A percentile compares a stretch with the other conserved stretches of the same genome.
phyloP scores from a whole-genome alignment of 1,140 invertebrate genomes.

The Tribolium castaneum region DNA sequence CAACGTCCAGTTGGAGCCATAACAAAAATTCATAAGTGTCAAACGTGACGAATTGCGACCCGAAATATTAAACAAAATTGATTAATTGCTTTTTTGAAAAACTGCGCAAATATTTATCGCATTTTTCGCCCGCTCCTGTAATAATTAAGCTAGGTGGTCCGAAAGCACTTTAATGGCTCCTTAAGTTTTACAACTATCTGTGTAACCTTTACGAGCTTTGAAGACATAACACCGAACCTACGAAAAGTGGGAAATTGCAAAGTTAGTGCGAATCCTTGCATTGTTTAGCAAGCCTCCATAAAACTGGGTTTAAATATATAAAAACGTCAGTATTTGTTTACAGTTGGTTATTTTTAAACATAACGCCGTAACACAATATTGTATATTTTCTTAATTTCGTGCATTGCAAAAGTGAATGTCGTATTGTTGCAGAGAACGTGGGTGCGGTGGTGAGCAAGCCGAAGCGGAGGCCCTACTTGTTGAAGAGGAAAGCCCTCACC shows the following conservation, averaged over 20 bases:
- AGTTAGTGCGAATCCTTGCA: not conserved
- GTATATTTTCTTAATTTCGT: slow-evolving; percentile 29
- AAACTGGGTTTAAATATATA: slow-evolving; percentile 13
- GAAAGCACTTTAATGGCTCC: slow-evolving; percentile 13
- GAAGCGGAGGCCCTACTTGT: slow-evolving; percentile 79
- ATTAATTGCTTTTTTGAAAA: too few relatives aligned
- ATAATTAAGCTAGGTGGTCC: slow-evolving; percentile 2
- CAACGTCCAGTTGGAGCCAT: too few relatives aligned
- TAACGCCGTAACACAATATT: not conserved
- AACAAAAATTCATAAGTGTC: too few relatives aligned
- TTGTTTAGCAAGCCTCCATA: not conserved
- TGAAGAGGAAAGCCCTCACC: slow-evolving; percentile 86
- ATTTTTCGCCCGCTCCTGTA: too few relatives aligned
- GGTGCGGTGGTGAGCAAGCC: slow-evolving; percentile 69
- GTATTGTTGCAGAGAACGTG: slow-evolving; percentile 64
- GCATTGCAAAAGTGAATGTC: slow-evolving; percentile 32
- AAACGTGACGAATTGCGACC: too few relatives aligned
- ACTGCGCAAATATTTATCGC: not conserved
- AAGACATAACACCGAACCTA: not conserved
- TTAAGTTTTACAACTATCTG: slow-evolving; percentile 16
- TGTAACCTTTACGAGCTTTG: slow-evolving; percentile 24
- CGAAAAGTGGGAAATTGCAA: not conserved
- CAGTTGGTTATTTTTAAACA: slow-evolving; percentile 17
- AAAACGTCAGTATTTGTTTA: slow-evolving; percentile 28
- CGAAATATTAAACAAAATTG: too few relatives aligned